Conservation (phyloP, 2,113 vertebrate species). For the Carettochelys insculpta region DNA sequence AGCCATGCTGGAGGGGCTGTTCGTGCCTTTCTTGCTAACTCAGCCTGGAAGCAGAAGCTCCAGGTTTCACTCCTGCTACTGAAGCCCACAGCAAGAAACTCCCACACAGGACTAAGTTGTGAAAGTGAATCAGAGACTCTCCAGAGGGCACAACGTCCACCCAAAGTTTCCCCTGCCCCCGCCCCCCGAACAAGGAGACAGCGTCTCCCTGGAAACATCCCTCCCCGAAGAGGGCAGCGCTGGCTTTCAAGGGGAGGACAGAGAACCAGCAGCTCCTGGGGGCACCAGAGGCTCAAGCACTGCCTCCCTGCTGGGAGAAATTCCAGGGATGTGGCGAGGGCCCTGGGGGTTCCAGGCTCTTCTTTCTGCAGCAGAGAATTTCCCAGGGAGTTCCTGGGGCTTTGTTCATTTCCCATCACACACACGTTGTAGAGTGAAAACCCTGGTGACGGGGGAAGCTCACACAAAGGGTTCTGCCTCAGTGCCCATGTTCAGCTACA, state of each 20-base stretch:
- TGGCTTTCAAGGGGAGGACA: background rate
- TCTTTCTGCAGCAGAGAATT: accelerated
- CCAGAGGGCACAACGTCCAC: background rate
- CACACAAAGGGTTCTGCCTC: background rate
- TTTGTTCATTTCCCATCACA: background rate
- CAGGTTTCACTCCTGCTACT: background rate
- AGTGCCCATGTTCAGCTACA: too few species aligned
- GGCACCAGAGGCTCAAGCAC: background rate
- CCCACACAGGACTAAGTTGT: background rate
- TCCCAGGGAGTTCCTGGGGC: background rate
- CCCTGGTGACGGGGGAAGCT: background rate
- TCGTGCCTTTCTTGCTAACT: accelerated
- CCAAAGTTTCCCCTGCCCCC: too few species aligned
- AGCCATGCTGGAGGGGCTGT: accelerated
- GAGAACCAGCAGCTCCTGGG: background rate
- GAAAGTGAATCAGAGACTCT: background rate
- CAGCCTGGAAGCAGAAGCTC: background rate
- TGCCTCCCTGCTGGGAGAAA: background rate
- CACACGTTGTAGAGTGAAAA: background rate
- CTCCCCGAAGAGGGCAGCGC: accelerated
- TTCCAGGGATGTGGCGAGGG: background rate
- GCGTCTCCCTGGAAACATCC: background rate
- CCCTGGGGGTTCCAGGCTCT: background rate
- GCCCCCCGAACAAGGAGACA: background rate
- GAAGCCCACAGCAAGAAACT: too few species aligned